Evolutionary conservation across 2,797 vertebrate genomes (phyloP).

Genomic region (Ptychobarbus kaznakovi): DNA sequence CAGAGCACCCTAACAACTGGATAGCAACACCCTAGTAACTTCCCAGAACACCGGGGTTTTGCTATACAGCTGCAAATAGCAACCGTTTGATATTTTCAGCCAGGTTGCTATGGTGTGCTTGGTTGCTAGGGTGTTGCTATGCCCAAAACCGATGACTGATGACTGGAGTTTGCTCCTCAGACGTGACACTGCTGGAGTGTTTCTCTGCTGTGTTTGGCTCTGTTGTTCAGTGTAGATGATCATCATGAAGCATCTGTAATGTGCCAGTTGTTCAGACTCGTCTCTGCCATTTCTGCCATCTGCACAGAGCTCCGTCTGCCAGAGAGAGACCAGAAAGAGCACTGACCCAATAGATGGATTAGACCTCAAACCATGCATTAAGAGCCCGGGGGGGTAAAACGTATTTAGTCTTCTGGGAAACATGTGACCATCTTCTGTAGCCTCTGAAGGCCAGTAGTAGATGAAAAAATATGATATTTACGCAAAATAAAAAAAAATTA

Average conservation of each 20-base stretch:
- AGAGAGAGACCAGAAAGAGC: constrained; percentile 73
- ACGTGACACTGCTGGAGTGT: constrained; percentile 67
- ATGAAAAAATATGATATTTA: too few species aligned
- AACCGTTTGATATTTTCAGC: not conserved
- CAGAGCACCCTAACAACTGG: too few species aligned
- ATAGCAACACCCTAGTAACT: too few species aligned
- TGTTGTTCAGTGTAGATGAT: constrained; percentile 21
- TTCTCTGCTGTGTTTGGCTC: constrained; percentile 40
- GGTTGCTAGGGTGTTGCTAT: not conserved
- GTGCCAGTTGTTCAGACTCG: constrained; percentile 44
- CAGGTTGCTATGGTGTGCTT: too few species aligned
- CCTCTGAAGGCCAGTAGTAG: too few species aligned
- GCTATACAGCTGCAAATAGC: too few species aligned
- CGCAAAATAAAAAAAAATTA: too few species aligned
- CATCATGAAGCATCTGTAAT: not conserved
- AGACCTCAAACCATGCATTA: too few species aligned
- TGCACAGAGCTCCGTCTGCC: constrained; percentile 76
- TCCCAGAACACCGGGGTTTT: too few species aligned
- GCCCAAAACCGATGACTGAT: not conserved
- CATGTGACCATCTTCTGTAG: too few species aligned
- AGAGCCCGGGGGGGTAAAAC: too few species aligned
- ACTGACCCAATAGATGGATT: constrained; percentile 34
- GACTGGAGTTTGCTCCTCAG: constrained; percentile 71
- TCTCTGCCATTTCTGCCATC: constrained; percentile 77
- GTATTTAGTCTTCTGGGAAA: too few species aligned